Conservation (phyloP, 2,797 vertebrate species). For the Heliangelus exortis region DNA sequence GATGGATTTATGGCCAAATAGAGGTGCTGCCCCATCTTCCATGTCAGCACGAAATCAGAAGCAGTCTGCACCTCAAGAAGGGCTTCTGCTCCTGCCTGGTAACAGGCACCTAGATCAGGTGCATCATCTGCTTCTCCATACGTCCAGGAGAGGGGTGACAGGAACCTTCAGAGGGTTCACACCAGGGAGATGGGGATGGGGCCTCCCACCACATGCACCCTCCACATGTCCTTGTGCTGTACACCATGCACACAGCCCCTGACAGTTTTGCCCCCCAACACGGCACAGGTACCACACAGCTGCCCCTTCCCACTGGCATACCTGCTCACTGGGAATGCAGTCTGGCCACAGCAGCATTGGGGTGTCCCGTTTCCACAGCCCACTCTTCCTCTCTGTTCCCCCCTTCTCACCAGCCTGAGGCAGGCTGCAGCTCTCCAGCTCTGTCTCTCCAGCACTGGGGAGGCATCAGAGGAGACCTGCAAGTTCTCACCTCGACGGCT, state of each 20-base stretch:
- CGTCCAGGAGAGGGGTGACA: background rate
- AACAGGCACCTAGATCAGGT: fast-evolving
- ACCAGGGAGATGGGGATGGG: background rate
- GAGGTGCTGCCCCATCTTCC: background rate
- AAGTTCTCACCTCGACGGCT: background rate
- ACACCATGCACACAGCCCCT: fast-evolving
- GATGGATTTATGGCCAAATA: background rate
- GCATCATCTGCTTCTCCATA: background rate
- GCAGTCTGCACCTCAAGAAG: background rate
- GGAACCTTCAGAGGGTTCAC: background rate
- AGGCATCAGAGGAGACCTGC: background rate
- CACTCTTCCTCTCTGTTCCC: background rate
- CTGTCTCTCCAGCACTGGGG: background rate
- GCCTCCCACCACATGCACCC: fast-evolving
- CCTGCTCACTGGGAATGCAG: slow-evolving; percentile 20
- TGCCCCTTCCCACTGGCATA: background rate
- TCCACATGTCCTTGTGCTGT: background rate
- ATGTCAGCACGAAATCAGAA: background rate
- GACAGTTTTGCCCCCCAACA: fast-evolving
- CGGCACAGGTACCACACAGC: background rate
- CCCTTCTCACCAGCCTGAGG: background rate
- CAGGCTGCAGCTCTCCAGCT: background rate
- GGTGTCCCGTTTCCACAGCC: background rate
- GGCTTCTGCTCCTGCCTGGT: background rate
- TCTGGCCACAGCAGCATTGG: background rate